These are phyloP conservation scores for Peromyscus attwateri DNA, from an alignment of 2,797 vertebrate species.

Conservation along the genomic window DNA sequence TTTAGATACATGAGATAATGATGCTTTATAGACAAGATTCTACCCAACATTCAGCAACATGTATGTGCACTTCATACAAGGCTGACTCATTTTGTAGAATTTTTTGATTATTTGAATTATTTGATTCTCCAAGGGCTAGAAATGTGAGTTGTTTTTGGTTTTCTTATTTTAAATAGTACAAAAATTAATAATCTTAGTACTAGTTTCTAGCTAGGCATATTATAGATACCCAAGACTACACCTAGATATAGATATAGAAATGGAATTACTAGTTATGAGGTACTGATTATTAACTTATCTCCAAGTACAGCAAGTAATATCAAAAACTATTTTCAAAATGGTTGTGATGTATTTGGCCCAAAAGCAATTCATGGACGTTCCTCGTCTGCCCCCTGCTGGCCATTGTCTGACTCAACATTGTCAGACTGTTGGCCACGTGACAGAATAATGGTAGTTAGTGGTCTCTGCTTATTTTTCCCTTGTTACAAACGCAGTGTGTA, in stretches of 20 bases:
- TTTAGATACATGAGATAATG: not conserved
- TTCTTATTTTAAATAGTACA: not conserved
- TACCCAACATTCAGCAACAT: not conserved
- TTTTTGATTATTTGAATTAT: no score
- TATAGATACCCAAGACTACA: not conserved
- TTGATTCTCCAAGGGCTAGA: not conserved
- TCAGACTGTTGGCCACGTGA: not conserved
- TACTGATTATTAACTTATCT: not conserved
- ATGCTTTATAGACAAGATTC: not conserved
- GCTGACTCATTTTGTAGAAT: not conserved
- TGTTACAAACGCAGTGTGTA: not conserved
- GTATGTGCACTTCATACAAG: not conserved
- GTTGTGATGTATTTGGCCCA: not conserved
- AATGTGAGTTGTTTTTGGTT: not conserved
- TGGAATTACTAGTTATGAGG: not conserved
- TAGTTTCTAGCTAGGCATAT: not conserved
- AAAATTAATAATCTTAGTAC: not conserved
- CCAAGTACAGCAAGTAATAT: not conserved
- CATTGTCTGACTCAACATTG: not conserved
- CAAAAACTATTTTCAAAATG: not conserved
- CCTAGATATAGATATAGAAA: no score
- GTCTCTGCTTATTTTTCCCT: not conserved
- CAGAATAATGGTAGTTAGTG: not conserved
- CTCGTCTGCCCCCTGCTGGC: conserved; percentile 45
- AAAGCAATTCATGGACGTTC: not conserved